Evolutionary conservation across 2,113 vertebrate genomes (phyloP).

Genomic region (Bettongia penicillata): DNA sequence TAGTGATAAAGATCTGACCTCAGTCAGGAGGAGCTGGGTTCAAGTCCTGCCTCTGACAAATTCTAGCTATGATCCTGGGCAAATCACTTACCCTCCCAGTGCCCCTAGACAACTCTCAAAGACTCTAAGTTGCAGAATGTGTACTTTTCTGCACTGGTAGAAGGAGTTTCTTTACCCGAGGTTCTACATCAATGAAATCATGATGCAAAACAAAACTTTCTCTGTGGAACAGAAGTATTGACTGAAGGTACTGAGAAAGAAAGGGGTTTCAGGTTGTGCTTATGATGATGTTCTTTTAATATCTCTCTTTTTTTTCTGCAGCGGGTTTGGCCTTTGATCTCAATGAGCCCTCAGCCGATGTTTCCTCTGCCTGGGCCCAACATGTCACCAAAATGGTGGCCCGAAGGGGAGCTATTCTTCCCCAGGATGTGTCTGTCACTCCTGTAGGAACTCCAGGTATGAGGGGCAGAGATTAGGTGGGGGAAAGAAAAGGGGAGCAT

Average conservation of each 20-base stretch:
- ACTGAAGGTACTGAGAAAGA: not conserved
- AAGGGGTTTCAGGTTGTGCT: not conserved
- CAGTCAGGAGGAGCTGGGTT: not conserved
- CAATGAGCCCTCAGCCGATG: constrained; percentile 93
- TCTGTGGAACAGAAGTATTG: not conserved
- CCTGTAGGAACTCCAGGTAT: constrained; percentile 94
- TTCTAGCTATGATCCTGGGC: not conserved
- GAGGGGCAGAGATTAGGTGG: not conserved
- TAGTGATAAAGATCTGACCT: not conserved
- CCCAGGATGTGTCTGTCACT: constrained; percentile 96
- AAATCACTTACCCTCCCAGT: not conserved
- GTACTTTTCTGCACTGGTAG: not conserved
- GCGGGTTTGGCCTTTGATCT: constrained; percentile 96
- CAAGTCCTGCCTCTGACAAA: not conserved
- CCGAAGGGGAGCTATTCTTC: constrained; percentile 96
- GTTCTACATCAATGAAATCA: not conserved
- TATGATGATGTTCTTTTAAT: not conserved
- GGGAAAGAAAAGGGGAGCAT: not conserved
- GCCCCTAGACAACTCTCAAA: not conserved
- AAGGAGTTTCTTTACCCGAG: not conserved
- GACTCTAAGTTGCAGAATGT: not conserved
- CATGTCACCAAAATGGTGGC: constrained; percentile 99
- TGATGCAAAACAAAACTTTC: not conserved
- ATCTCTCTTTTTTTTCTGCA: constrained; percentile 63
- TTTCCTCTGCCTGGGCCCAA: constrained; percentile 97